A percentile compares a stretch with the other conserved stretches of the same genome.
These are phyloP conservation scores for Heterodera schachtii DNA, from an alignment of 1,140 invertebrate species.

Conservation along the genomic window DNA sequence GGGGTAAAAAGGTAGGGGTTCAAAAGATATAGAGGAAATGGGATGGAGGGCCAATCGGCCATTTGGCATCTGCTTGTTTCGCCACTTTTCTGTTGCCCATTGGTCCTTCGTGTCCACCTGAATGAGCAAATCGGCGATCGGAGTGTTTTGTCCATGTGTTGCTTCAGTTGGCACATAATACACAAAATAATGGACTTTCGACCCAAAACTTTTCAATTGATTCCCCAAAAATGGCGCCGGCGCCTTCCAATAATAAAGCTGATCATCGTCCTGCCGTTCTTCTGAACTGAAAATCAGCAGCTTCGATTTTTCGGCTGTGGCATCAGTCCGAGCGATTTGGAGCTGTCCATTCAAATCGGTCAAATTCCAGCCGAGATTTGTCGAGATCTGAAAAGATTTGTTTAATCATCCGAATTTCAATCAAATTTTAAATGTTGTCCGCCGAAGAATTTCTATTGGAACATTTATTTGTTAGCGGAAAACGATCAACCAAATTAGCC, in stretches of 20 bases:
- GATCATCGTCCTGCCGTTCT: slow-evolving; percentile 66
- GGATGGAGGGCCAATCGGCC: background rate
- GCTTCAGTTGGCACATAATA: slow-evolving; percentile 83
- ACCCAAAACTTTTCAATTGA: slow-evolving; percentile 79
- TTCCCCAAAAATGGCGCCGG: slow-evolving; percentile 73
- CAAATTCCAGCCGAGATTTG: slow-evolving; percentile 65
- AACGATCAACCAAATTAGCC: background rate
- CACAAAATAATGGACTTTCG: slow-evolving; percentile 76
- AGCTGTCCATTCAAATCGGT: slow-evolving; percentile 66
- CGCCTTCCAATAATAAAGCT: slow-evolving; percentile 83
- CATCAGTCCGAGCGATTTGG: background rate
- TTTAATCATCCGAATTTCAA: background rate
- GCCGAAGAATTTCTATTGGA: background rate
- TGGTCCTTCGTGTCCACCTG: slow-evolving; percentile 71
- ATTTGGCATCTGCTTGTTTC: background rate
- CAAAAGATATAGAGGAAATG: background rate
- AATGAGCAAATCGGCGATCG: slow-evolving; percentile 81
- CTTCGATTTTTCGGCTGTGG: slow-evolving; percentile 26
- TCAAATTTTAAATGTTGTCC: background rate
- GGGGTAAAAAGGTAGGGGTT: too few relatives aligned
- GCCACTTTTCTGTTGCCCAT: background rate
- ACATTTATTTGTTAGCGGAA: background rate
- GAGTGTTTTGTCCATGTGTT: slow-evolving; percentile 71
- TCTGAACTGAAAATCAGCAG: slow-evolving; percentile 47
- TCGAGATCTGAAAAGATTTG: slow-evolving; percentile 43